These are phyloP conservation scores for Pollenia angustigena DNA, from an alignment of 2,888 invertebrate species.

Conservation along the genomic window DNA sequence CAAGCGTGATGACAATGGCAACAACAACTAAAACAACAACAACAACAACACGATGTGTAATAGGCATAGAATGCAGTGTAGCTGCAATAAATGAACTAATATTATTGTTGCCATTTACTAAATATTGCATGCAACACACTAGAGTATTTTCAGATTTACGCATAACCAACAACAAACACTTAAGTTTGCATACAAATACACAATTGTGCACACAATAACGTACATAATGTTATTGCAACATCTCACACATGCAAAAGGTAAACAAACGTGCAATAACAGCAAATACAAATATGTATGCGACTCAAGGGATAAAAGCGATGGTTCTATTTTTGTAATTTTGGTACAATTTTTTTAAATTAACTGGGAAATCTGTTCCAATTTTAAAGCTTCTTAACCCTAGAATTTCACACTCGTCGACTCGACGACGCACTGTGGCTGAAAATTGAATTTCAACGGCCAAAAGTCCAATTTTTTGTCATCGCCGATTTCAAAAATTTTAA, in stretches of 20 bases:
- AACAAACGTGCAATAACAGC: conserved; percentile 13
- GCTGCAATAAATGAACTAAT: conserved; percentile 40
- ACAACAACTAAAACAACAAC: conserved; percentile 43
- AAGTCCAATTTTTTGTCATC: too few species aligned
- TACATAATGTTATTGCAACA: conserved; percentile 26
- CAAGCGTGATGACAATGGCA: conserved; percentile 70
- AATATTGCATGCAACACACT: conserved; percentile 61
- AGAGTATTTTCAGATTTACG: conserved; percentile 58
- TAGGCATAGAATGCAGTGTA: conserved; percentile 10
- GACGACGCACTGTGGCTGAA: too few species aligned
- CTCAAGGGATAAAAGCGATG: not conserved
- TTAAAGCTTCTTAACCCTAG: too few species aligned
- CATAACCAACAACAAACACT: conserved; percentile 28
- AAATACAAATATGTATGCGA: conserved; percentile 18
- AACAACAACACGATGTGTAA: not conserved
- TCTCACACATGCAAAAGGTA: conserved; percentile 26
- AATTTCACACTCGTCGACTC: too few species aligned
- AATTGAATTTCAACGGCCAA: too few species aligned
- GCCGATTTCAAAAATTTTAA: too few species aligned
- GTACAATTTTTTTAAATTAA: not conserved
- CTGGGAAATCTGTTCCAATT: too few species aligned
- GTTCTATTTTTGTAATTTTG: not conserved
- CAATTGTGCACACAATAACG: not conserved
- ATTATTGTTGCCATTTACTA: conserved; percentile 61
- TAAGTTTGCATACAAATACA: not conserved